These are phyloP conservation scores for Poeciliopsis turneri DNA, from an alignment of 2,797 vertebrate genomes.

Conservation along the genomic window DNA sequence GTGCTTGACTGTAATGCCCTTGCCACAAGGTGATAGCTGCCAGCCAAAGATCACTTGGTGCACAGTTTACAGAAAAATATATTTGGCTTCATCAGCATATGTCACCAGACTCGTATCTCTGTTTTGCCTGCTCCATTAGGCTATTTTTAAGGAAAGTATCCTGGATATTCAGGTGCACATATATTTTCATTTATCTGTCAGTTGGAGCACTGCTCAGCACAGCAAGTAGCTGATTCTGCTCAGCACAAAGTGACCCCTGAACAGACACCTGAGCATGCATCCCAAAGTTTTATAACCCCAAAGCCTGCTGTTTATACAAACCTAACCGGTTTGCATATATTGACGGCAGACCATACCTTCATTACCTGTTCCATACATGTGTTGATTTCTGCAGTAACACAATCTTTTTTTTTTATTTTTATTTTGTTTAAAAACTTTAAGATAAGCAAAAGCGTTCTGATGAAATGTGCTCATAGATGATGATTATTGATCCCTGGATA, in stretches of 20 bases:
- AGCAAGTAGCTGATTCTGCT: conserved; percentile 11
- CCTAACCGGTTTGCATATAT: neutral
- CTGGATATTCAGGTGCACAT: conserved; percentile 11
- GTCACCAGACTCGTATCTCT: neutral
- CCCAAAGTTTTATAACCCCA: conserved; percentile 4
- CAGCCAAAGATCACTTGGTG: neutral
- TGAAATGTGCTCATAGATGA: neutral
- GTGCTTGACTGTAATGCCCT: neutral
- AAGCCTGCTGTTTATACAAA: neutral
- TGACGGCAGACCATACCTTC: neutral
- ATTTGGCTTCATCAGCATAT: neutral
- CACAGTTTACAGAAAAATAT: neutral
- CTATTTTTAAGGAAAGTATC: neutral
- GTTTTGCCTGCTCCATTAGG: neutral
- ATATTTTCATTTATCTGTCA: conserved; percentile 29
- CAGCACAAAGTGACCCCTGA: conserved; percentile 16
- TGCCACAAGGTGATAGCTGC: neutral
- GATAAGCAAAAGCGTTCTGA: neutral
- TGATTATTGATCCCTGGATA: conserved; percentile 2
- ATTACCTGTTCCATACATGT: neutral
- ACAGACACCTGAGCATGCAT: conserved; percentile 1
- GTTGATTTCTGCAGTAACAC: neutral
- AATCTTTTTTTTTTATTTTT: neutral
- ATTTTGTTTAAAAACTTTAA: neutral
- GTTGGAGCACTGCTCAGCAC: conserved; percentile 6